Base-by-base conservation (phyloP, 2,888 invertebrate species). In the Caenorhabditis afra region DNA sequence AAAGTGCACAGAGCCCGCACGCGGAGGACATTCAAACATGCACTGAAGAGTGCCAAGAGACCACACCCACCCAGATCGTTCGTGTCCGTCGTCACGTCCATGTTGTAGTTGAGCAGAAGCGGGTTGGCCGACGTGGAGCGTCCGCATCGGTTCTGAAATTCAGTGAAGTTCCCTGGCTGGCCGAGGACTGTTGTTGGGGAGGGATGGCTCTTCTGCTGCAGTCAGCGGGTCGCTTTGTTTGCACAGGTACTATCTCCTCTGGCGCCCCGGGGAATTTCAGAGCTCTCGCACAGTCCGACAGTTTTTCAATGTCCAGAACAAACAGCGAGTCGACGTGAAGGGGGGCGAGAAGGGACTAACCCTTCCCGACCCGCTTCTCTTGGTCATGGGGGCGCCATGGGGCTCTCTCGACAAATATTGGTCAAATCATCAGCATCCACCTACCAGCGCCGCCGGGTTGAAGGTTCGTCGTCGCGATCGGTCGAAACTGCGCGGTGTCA, bases 81-180 rank as follows among this genome's bases (percentile, higher is more conserved):
- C 11, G 85, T 85, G 68, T 86, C 85, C n/a, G 85, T 85, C 2
- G 83, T 83, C 16, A 81, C 84, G 58, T 85, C 84, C 81, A 82
- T 82, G 53, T 85, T 85, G 80, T 83, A 83, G 45, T 83, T 77
- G 50, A 82, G 64, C 55, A 85, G 59, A 50, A 82, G 62, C 14
- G 81, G 80, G 65, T 81, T 83, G 20, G 86, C 86, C 3, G 86
- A 86, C 14, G 82, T 77, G 41, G 84, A 84, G 18, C 84, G 80
- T 11, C 73, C 79, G 44, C 81, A 79, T 70, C 82, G 81, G 52
- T 61, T 74, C 83, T 84, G 79, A 65, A 84, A 75, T 10, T 59
- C 16, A 23, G n/a, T n/a, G n/a, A 29, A 68, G 29, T 22, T 45
- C 44, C 39, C 53, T 47, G 20, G 45, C n/a, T 29, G 12, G 35